These are phyloP conservation scores for Sigmodon hispidus DNA, from an alignment of 2,113 vertebrate genomes.

Conservation along the genomic window DNA sequence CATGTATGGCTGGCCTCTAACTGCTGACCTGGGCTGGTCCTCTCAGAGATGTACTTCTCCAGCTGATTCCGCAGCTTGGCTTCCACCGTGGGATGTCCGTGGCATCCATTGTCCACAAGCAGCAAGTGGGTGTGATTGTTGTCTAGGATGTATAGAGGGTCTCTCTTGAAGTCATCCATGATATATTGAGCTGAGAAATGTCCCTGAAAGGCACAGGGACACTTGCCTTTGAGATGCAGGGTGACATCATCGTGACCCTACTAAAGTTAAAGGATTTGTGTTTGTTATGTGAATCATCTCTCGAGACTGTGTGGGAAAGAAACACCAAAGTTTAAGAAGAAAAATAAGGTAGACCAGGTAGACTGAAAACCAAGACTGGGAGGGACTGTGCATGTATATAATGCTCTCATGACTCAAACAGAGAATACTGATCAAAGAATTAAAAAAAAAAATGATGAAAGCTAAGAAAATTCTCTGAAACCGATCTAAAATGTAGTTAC, in stretches of 20 bases:
- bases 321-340: background rate
- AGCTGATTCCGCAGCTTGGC: slow-evolving; percentile 87
- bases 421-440: background rate
- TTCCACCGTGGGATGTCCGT: slow-evolving; percentile 82
- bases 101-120: slow-evolving; percentile 88
- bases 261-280: background rate
- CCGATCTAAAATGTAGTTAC: background rate
- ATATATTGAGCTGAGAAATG: slow-evolving; percentile 86
- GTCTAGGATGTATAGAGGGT: slow-evolving; percentile 87
- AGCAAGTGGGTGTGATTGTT: slow-evolving; percentile 89
- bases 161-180: slow-evolving; percentile 88
- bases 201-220: slow-evolving; percentile 74
- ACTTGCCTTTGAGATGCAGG: background rate
- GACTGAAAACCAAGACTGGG: background rate
- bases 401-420: background rate
- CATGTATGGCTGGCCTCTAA: accelerated
- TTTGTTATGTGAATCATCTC: too few species aligned
- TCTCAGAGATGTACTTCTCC: slow-evolving; percentile 88
- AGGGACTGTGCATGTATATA: background rate
- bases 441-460: background rate
- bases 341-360: background rate
- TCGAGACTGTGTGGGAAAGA: too few species aligned
- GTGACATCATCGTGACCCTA: background rate
- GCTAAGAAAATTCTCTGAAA: background rate
- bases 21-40: slow-evolving; percentile 84